A percentile compares a stretch with the other conserved stretches of the same genome.
These are phyloP conservation scores for Malurus elegans DNA, from an alignment of 2,113 vertebrate species.

Conservation along the genomic window DNA sequence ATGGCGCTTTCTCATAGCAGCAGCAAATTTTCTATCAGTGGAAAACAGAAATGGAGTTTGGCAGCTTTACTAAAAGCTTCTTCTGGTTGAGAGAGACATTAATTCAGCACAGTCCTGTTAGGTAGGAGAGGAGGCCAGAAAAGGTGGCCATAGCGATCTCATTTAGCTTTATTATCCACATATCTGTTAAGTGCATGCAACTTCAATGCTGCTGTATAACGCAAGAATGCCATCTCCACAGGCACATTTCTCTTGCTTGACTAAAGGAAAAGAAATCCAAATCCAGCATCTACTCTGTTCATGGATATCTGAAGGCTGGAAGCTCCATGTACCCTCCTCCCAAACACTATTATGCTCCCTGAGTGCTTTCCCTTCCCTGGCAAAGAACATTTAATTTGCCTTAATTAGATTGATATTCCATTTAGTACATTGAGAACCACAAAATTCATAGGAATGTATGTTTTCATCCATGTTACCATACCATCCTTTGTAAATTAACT, in stretches of 20 bases:
- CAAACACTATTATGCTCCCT: neutral
- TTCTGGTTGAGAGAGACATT: neutral
- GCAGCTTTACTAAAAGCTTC: neutral
- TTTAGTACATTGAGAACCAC: neutral
- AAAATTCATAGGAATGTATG: neutral
- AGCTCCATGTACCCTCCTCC: neutral
- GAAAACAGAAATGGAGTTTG: neutral
- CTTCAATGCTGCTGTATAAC: neutral
- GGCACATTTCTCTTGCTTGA: neutral
- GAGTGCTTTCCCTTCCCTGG: neutral
- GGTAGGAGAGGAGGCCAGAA: neutral
- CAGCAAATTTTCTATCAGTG: neutral
- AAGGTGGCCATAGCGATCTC: neutral
- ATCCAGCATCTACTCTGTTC: accelerated
- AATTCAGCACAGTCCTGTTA: neutral
- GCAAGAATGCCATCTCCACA: neutral
- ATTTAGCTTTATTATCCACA: neutral
- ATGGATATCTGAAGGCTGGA: neutral
- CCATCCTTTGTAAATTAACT: neutral
- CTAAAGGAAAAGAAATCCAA: neutral
- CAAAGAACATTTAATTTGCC: neutral
- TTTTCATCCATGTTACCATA: neutral
- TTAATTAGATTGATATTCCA: neutral
- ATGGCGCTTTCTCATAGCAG: neutral
- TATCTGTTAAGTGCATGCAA: neutral